Percentiles rank a stretch among this genome's conserved stretches.
These are phyloP conservation scores for Eupristina koningsbergeri DNA, from an alignment of 1,140 invertebrate species.

Conservation along the genomic window DNA sequence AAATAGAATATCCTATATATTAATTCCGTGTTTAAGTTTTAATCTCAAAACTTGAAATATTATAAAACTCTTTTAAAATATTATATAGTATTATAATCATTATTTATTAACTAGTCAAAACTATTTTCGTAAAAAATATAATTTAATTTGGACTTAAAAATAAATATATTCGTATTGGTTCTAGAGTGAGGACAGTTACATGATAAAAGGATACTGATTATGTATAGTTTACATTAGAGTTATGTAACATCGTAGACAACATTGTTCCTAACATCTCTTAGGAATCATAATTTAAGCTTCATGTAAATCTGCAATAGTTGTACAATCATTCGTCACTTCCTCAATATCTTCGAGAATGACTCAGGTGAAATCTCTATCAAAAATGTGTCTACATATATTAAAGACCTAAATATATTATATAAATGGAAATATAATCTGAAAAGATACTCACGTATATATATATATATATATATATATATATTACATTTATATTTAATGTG, in stretches of 20 bases:
- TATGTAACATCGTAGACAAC: background rate
- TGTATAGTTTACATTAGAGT: background rate
- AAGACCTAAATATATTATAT: background rate
- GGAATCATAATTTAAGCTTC: background rate
- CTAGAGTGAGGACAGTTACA: too few species aligned
- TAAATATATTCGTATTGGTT: too few species aligned
- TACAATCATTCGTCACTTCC: slow-evolving; percentile 14
- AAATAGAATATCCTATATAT: background rate
- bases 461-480: background rate
- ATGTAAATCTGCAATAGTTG: background rate
- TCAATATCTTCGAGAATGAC: background rate
- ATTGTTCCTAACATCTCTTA: background rate
- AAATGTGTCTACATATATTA: background rate
- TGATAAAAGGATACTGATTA: too few species aligned
- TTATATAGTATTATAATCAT: too few species aligned
- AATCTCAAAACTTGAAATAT: too few species aligned
- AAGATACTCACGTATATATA: too few species aligned
- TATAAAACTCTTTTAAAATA: too few species aligned
- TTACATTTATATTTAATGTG: background rate
- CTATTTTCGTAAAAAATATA: too few species aligned
- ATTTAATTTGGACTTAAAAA: too few species aligned
- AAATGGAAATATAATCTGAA: slow-evolving; percentile 20
- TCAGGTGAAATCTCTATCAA: background rate
- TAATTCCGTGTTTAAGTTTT: too few species aligned
- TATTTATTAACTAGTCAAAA: too few species aligned